A percentile compares a stretch with the other conserved stretches of the same genome.
Conservation (phyloP, 2,888 invertebrate species). For the Phytoseiulus persimilis region DNA sequence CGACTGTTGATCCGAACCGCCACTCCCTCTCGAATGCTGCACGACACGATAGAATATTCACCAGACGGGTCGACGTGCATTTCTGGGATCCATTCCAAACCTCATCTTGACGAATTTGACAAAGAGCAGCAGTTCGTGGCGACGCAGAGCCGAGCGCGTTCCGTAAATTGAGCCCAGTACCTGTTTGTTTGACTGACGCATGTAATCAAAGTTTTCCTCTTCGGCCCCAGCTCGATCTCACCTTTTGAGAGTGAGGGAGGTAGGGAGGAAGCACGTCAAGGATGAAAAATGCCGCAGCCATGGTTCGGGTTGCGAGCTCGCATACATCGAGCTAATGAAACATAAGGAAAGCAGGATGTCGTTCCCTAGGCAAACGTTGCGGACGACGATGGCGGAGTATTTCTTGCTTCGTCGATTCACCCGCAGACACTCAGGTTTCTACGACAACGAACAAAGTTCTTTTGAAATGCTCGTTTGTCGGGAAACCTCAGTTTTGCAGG, state of each 20-base stretch:
- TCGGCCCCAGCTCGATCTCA: neutral
- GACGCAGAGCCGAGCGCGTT: no score
- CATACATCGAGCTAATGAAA: neutral
- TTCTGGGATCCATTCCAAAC: no score
- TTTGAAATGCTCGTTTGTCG: conserved; percentile 35
- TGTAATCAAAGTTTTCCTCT: neutral
- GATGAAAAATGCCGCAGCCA: neutral
- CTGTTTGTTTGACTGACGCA: neutral
- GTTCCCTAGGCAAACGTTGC: neutral
- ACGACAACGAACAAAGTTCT: conserved; percentile 38
- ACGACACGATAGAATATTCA: no score
- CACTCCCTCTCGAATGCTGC: no score
- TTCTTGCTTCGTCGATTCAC: conserved; percentile 32
- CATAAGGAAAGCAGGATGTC: neutral
- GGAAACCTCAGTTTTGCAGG: conserved; percentile 32
- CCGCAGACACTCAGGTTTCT: conserved; percentile 37
- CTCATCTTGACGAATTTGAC: neutral
- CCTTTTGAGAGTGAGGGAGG: neutral
- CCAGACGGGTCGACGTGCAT: no score
- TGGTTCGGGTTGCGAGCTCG: neutral
- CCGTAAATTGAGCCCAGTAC: neutral
- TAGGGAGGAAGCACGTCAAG: neutral
- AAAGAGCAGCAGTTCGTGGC: neutral
- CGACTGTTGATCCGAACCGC: neutral
- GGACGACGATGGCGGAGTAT: neutral